Evolutionary conservation across 2,797 vertebrate species (phyloP).

Genomic region (Hapalemur alaotrensis): DNA sequence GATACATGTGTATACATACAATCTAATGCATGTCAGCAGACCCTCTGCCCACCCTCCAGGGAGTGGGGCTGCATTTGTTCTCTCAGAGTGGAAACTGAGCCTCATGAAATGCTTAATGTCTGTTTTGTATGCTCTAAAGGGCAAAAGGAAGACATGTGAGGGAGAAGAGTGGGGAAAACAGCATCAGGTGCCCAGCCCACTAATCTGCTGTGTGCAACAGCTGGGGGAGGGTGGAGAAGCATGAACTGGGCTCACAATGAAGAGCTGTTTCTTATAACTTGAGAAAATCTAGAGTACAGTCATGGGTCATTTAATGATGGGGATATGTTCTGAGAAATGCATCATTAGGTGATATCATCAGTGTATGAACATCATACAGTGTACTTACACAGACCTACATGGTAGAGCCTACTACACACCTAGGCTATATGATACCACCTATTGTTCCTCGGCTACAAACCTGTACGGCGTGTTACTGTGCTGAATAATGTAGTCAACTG

Average conservation of each 20-base stretch:
- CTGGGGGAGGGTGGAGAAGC: not conserved
- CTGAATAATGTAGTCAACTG: not conserved
- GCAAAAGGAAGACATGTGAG: not conserved
- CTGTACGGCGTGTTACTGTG: not conserved
- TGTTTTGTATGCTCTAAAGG: not conserved
- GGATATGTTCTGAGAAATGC: not conserved
- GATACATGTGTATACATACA: rapidly evolving
- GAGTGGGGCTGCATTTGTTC: too few species aligned
- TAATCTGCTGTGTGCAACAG: not conserved
- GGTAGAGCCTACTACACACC: not conserved
- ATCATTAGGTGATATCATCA: not conserved
- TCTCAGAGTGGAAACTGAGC: not conserved
- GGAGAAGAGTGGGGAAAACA: not conserved
- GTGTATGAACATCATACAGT: not conserved
- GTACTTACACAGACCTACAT: not conserved
- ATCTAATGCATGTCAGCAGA: too few species aligned
- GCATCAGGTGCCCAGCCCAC: not conserved
- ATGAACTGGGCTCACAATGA: not conserved
- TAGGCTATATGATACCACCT: not conserved
- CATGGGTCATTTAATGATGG: not conserved
- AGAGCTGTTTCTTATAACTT: not conserved
- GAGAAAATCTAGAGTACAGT: not conserved
- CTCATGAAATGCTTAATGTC: not conserved
- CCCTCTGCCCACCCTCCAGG: not conserved
- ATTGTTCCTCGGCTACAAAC: not conserved